Conservation (phyloP, 2,113 vertebrate genomes). For the Athene noctua region DNA sequence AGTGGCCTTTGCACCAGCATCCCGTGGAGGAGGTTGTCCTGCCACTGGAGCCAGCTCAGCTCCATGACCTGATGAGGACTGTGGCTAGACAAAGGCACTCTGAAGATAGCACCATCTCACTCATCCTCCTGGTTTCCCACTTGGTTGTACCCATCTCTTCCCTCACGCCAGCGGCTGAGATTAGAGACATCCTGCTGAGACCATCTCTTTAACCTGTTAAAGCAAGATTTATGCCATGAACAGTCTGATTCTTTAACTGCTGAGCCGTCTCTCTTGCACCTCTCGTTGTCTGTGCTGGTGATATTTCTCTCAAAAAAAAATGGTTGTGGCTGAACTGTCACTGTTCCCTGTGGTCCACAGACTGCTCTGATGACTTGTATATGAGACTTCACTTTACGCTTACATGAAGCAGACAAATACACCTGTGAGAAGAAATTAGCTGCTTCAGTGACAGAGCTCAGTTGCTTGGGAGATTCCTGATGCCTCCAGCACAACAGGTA, state of each 20-base stretch:
- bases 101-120: neutral
- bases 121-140: neutral
- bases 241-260: neutral
- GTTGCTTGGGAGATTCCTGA: neutral
- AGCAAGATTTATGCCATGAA: neutral
- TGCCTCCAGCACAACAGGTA: neutral
- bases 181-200: neutral
- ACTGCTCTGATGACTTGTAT: neutral
- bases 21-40: neutral
- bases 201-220: neutral
- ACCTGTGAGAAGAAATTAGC: constrained; percentile 18
- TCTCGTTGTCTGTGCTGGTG: accelerated
- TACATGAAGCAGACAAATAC: neutral
- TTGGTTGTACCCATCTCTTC: neutral
- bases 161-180: neutral
- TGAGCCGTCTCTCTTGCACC: neutral
- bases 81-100: neutral
- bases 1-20: neutral
- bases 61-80: neutral
- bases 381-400: neutral
- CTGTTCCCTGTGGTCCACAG: neutral
- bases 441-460: neutral
- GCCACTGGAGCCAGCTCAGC: neutral
- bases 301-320: neutral
- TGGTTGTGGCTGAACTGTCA: neutral